Evolutionary conservation across 2,888 invertebrate species (phyloP), one percentile per base, ranked within the genome.

Genomic region (Drosophila percnosoma): DNA sequence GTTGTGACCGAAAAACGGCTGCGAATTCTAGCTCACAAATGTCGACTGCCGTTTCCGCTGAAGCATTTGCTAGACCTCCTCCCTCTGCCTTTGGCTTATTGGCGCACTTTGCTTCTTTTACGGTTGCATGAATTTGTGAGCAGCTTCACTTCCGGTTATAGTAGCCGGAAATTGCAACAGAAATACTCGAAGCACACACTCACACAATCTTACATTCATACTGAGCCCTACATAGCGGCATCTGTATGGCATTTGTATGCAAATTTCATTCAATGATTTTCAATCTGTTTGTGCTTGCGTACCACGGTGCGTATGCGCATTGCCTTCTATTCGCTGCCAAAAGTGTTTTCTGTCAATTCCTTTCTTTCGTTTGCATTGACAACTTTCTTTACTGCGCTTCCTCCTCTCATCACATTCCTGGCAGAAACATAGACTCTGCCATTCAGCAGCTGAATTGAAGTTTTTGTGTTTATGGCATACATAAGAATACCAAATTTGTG

Each of bases 111-210:
- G 78, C 81, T 83, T 78, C 80, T 86, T 88, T 88, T 88, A 88
- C 82, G 80, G 86, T 75, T 83, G 88, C 83, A 82, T 82, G 83
- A 72, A 87, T 88, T 88, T 86, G 82, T 86, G 86, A 87, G 75
- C 74, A 88, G 80, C 72, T 77, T 78, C 80, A 80, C 86, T 86
- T 87, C 87, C 88, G 83, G 82, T 78, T 83, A 74, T 74, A 75
- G 67, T 70, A 75, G 83, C 82, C 86, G 87, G 88, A 87, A 87
- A 87, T 87, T 87, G 87, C 86, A 88, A 80, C 78, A 78, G 77
- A 80, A 86, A 86, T 77, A 75, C 73, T 52, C 48, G 27, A 34
- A 29, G 49, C 24, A 45, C 51, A 65, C 64, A 59, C 54, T 68
- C 38, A 55, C 38, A 55, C 31, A 71, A 42, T 49, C 51, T 21